A percentile compares a stretch with the other conserved stretches of the same genome.
Evolutionary conservation across 1,140 invertebrate genomes (phyloP).

Genomic region (Drosophila kurseongensis): DNA sequence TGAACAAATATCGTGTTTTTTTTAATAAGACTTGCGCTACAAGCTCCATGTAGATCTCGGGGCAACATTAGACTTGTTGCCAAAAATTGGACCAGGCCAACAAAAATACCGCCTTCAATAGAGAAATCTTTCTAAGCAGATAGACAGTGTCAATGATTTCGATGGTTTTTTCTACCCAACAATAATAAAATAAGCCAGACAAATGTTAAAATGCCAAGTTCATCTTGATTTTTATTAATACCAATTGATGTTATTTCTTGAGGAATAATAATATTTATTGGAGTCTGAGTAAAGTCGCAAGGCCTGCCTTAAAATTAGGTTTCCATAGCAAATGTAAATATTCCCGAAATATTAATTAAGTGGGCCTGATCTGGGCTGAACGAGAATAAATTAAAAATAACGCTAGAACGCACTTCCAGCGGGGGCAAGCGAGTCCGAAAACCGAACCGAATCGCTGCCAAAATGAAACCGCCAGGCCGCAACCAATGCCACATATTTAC

Average conservation of each 20-base stretch:
- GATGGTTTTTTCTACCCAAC: no score
- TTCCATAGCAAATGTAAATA: conserved; percentile 9
- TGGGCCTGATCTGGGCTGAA: conserved; percentile 11
- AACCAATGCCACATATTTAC: conserved; percentile 80
- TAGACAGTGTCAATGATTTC: no score
- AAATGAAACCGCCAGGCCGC: conserved; percentile 65
- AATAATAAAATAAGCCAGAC: no score
- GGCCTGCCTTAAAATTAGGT: neutral
- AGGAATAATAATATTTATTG: neutral
- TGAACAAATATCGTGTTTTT: neutral
- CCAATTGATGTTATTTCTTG: neutral
- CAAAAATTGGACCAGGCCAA: no score
- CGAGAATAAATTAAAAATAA: conserved; percentile 75
- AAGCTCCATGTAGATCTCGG: neutral
- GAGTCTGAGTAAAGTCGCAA: no score
- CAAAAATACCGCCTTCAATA: no score
- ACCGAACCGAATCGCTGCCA: conserved; percentile 20
- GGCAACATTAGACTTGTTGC: no score
- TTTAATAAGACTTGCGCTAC: neutral
- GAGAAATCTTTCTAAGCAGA: no score
- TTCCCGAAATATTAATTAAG: conserved; percentile 42
- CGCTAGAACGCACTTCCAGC: conserved; percentile 60
- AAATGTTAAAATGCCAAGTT: no score
- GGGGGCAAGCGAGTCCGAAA: conserved; percentile 12
- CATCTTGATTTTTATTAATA: no score